Evolutionary conservation across 64 coral and sea anemone species (phyloP).

Genomic region (Platygyra sinensis): DNA sequence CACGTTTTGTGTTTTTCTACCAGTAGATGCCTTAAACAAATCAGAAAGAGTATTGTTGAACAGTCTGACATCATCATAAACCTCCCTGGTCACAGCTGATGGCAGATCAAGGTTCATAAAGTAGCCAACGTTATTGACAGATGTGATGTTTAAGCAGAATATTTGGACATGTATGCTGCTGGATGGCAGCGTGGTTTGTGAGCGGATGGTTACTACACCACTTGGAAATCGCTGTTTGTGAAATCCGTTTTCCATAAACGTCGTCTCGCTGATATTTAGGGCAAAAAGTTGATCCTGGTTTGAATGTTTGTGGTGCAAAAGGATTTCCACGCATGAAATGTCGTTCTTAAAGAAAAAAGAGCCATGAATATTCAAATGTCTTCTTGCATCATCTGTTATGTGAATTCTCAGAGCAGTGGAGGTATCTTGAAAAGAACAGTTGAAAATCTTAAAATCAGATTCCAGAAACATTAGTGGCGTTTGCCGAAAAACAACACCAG

Average conservation of each 20-base stretch:
- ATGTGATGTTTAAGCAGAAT: not conserved
- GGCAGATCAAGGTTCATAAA: slow-evolving; percentile 1
- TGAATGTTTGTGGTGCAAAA: not conserved
- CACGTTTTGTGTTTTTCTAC: too few relatives aligned
- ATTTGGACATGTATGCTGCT: not conserved
- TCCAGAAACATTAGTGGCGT: not conserved
- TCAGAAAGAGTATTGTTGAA: not conserved
- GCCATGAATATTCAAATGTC: not conserved
- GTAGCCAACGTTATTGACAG: not conserved
- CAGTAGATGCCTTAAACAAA: not conserved
- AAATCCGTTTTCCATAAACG: not conserved
- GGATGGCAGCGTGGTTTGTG: not conserved
- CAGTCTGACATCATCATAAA: not conserved
- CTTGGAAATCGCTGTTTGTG: not conserved
- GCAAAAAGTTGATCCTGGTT: not conserved
- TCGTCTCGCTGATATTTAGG: not conserved
- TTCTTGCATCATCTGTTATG: not conserved
- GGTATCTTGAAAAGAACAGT: not conserved
- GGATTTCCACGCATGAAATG: not conserved
- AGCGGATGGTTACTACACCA: not conserved
- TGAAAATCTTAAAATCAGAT: not conserved
- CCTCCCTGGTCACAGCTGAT: not conserved
- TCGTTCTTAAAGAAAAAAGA: not conserved
- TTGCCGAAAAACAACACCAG: not conserved
- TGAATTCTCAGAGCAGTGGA: not conserved